Percentiles rank a stretch among this genome's conserved stretches.
These are phyloP conservation scores for Andrena fulva DNA, from an alignment of 2,888 invertebrate genomes.

Conservation along the genomic window DNA sequence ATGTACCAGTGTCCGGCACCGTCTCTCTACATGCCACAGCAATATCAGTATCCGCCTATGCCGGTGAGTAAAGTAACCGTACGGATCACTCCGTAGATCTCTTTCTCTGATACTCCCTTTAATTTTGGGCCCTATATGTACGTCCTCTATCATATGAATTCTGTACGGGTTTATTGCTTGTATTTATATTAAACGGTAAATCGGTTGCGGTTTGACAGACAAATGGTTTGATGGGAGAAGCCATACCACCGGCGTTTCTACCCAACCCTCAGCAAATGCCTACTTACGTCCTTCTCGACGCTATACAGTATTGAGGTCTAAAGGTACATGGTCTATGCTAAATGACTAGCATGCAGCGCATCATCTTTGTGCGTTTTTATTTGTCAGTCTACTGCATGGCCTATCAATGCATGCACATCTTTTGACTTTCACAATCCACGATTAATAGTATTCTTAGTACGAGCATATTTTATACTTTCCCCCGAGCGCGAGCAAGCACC, in stretches of 20 bases:
- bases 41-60: constrained; percentile 84
- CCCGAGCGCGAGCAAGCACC: not conserved
- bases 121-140: constrained; percentile 51
- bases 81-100: constrained; percentile 2
- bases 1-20: constrained; percentile 84
- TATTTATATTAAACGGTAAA: constrained; percentile 73
- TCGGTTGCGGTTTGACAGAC: constrained; percentile 84
- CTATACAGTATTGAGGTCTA: constrained; percentile 88
- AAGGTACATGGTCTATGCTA: constrained; percentile 83
- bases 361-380: constrained; percentile 62
- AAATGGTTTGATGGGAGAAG: constrained; percentile 85
- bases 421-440: constrained; percentile 44
- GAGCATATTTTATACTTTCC: not conserved
- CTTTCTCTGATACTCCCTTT: constrained; percentile 47
- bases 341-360: constrained; percentile 78
- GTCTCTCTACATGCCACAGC: constrained; percentile 84
- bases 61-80: constrained; percentile 79
- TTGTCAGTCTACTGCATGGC: constrained; percentile 66
- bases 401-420: constrained; percentile 68
- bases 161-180: constrained; percentile 62
- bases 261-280: constrained; percentile 87
- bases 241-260: constrained; percentile 86
- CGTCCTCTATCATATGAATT: constrained; percentile 57
- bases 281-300: constrained; percentile 88
- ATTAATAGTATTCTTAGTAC: constrained; percentile 39